Percentiles rank a stretch among this genome's conserved stretches.
These are phyloP conservation scores for Aelia acuminata DNA, from an alignment of 2,888 invertebrate species.

Conservation along the genomic window DNA sequence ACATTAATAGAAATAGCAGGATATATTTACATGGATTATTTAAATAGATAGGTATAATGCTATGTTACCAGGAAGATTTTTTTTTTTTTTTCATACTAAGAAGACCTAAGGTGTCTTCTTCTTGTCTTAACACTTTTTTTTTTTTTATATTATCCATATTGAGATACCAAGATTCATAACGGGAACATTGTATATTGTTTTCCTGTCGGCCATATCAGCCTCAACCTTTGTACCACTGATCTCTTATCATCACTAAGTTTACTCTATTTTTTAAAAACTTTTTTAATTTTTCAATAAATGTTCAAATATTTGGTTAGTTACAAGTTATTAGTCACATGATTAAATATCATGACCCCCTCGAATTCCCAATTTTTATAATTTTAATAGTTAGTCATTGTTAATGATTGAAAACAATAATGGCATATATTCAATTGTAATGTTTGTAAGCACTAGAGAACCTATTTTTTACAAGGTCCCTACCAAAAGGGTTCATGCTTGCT, in stretches of 20 bases:
- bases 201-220: neutral
- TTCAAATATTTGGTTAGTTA: slow-evolving; percentile 3
- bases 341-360: neutral
- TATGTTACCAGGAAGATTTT: slow-evolving; percentile 1
- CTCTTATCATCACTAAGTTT: slow-evolving; percentile 27
- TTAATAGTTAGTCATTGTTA: neutral
- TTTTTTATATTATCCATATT: neutral
- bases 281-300: slow-evolving; percentile 39
- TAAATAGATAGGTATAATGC: slow-evolving; percentile 15
- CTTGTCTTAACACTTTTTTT: neutral
- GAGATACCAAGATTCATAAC: neutral
- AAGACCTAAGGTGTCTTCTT: neutral
- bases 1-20: neutral
- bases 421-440: neutral
- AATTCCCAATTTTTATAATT: neutral
- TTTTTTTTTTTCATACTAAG: neutral
- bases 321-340: neutral
- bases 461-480: too few relatives aligned
- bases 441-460: too few relatives aligned
- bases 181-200: neutral
- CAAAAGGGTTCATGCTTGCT: too few relatives aligned
- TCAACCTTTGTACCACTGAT: slow-evolving; percentile 18
- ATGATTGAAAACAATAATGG: neutral
- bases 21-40: neutral
- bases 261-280: slow-evolving; percentile 24